Conservation (phyloP, 2,113 vertebrate genomes). For the Leptosomus discolor region DNA sequence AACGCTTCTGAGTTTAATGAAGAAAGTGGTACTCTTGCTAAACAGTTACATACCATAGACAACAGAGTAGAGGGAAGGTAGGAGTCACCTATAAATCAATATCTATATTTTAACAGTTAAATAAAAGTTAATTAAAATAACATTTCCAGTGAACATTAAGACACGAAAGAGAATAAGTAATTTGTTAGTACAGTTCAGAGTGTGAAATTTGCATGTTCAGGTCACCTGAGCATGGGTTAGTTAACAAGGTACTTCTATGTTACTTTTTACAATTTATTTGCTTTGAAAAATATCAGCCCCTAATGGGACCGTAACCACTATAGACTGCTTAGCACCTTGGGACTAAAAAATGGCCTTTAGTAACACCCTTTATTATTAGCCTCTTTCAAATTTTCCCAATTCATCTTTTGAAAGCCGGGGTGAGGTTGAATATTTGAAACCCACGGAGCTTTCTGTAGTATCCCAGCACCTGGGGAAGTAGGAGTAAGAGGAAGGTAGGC, state of each 20-base stretch:
- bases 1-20: rapidly evolving
- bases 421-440: background rate
- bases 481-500: background rate
- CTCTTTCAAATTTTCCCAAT: background rate
- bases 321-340: background rate
- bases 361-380: background rate
- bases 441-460: background rate
- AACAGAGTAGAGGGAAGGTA: background rate
- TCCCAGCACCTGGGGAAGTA: background rate
- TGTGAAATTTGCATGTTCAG: background rate
- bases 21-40: background rate
- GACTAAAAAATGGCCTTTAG: background rate
- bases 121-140: background rate
- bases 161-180: background rate
- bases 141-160: background rate
- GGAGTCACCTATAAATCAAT: background rate
- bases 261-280: background rate
- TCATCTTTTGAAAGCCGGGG: background rate
- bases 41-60: background rate
- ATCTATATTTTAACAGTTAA: background rate
- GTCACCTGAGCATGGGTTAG: background rate
- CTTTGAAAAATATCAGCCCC: background rate
- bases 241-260: background rate
- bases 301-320: background rate
- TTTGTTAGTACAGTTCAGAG: background rate